A percentile compares a stretch with the other conserved stretches of the same genome.
These are phyloP conservation scores for Aleadryas rufinucha DNA, from an alignment of 2,113 vertebrate species.

Conservation along the genomic window DNA sequence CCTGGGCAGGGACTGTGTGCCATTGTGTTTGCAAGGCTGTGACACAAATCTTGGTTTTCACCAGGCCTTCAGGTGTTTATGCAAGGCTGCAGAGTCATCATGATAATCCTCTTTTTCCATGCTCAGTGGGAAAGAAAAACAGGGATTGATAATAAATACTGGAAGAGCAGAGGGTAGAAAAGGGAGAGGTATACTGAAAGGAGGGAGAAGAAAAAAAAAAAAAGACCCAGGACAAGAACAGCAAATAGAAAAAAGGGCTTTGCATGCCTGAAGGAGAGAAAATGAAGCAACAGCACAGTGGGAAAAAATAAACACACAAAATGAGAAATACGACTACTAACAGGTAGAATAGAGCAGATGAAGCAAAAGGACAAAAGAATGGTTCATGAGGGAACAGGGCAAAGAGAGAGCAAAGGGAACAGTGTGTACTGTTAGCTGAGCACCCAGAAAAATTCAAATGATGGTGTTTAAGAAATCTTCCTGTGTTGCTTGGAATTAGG, in stretches of 20 bases:
- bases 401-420: not conserved
- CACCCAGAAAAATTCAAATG: constrained; percentile 24
- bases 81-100: not conserved
- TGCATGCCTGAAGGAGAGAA: not conserved
- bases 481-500: constrained; percentile 1
- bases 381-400: not conserved
- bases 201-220: not conserved
- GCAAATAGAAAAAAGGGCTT: not conserved
- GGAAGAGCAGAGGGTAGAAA: not conserved
- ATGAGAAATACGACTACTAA: not conserved
- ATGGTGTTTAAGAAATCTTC: constrained; percentile 11
- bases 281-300: not conserved
- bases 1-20: not conserved
- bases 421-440: not conserved
- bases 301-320: not conserved
- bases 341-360: not conserved
- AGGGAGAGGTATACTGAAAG: not conserved
- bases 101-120: not conserved
- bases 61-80: not conserved
- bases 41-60: not conserved
- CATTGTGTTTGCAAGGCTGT: not conserved
- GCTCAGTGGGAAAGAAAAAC: not conserved
- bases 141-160: not conserved
- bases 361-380: not conserved
- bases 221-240: accelerated